phyloP scores from a whole-genome alignment of 2,797 vertebrate genomes.

The Lepus oiostolus region DNA sequence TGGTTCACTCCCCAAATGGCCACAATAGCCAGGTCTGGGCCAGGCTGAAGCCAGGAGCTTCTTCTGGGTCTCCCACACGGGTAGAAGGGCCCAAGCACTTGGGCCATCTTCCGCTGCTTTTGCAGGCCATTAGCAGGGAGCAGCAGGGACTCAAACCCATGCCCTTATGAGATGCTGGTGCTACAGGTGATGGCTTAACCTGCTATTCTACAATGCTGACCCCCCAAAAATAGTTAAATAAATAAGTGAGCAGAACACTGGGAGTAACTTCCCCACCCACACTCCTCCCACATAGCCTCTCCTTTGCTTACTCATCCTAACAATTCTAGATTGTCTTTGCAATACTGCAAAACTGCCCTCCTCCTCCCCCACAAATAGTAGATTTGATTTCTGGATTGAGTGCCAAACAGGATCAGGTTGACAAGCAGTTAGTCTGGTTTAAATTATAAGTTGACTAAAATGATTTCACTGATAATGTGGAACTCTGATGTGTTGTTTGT shows the following conservation, averaged over 20 bases:
- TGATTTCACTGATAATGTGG: neutral
- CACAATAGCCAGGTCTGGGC: no score
- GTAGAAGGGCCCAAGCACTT: no score
- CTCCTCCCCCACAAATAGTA: neutral
- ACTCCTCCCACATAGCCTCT: neutral
- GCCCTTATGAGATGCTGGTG: no score
- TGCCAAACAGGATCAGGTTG: neutral
- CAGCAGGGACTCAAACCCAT: no score
- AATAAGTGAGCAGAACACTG: neutral
- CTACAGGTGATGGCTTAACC: no score
- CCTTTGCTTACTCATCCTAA: neutral
- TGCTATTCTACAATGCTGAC: no score
- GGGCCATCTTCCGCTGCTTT: no score
- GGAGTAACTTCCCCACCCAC: fast-evolving
- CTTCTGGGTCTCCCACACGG: no score
- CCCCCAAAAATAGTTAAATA: slow-evolving; percentile 11
- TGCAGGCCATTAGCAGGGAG: no score
- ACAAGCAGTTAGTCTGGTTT: neutral
- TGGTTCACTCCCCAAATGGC: no score
- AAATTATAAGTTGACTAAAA: neutral
- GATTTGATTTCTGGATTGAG: slow-evolving; percentile 7
- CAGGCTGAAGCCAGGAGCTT: no score
- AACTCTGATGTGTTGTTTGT: neutral
- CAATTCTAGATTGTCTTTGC: neutral
- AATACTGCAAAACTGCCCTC: neutral